Base-by-base conservation (phyloP, 2,797 vertebrate species). In the Karalla daura region DNA sequence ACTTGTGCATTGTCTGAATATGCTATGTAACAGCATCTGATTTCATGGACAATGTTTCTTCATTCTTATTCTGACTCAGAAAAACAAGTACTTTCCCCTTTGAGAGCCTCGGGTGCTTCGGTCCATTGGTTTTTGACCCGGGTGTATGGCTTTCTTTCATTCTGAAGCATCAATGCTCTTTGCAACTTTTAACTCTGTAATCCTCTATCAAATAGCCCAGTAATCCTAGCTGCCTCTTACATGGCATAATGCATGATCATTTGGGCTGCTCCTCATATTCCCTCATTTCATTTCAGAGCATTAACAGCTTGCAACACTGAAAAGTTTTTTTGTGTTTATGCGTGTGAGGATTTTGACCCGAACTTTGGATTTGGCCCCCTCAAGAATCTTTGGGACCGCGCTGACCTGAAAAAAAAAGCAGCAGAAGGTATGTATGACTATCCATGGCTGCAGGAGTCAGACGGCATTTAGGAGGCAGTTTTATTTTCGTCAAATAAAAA, bases 151-250 rank as follows among this genome's bases (percentile, higher is more conserved):
- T 81, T 82, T 77, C 77, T 85, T 85, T 89, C 81, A 83, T 89
- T 85, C 71, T 83, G 63, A 67, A 87, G 79, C 87, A 91, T 89
- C 86, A 84, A 76, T 87, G 87, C 88, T 89, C 85, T 92, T 91
- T 92, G 81, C 81, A 92, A 90, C 77, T 93, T 88, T 81, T 73
- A 88, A 89, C 76, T 90, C 83, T 78, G 71, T 93, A 93, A 94
- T 93, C 91, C 90, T 90, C 81, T 81, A 63, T 89, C 84, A 89
- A 90, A 90, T 77, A 88, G 85, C 64, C 17, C 81, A 73, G 84
- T 93, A 93, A 92, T 91, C 91, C 86, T 50, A 52, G 77, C 85
- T 78, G 81, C 85, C 87, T 91, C 84, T 89, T 87, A 88, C 81
- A 88, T 84, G 80, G 60, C 83, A 85, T 91, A 89, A 93, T 91